Evolutionary conservation across 1,140 invertebrate genomes (phyloP).

Genomic region (Temnothorax nylanderi): DNA sequence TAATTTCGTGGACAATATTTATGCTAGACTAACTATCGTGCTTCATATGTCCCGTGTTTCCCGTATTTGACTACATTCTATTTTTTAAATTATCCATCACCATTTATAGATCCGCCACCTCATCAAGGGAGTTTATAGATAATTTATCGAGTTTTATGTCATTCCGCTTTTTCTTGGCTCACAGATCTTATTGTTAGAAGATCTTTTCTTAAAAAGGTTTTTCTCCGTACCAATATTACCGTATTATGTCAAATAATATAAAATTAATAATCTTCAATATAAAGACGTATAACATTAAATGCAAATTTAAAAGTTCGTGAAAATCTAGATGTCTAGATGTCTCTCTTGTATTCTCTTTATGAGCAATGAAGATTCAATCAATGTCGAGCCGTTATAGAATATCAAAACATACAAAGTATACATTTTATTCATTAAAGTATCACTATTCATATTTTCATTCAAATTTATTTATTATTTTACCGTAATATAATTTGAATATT

Average conservation of each 20-base stretch:
- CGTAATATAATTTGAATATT: neutral
- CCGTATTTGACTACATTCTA: conserved; percentile 1
- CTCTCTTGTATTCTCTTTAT: neutral
- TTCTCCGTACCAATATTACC: neutral
- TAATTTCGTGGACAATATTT: conserved; percentile 52
- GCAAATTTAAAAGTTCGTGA: neutral
- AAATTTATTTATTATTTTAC: neutral
- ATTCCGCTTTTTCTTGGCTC: neutral
- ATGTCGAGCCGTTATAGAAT: neutral
- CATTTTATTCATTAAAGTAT: neutral
- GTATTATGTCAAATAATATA: neutral
- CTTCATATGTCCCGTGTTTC: neutral
- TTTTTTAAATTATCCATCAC: neutral
- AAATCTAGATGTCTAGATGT: neutral
- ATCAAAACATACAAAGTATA: neutral
- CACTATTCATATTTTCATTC: neutral
- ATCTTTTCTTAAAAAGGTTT: neutral
- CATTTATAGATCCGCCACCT: neutral
- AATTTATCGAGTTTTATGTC: conserved; percentile 6
- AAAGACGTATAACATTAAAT: neutral
- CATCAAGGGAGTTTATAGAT: neutral
- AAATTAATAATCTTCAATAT: neutral
- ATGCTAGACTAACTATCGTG: neutral
- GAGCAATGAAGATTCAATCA: conserved; percentile 10
- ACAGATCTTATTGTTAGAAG: neutral